Evolutionary conservation across 2,113 vertebrate species (phyloP), one percentile per base, ranked within the genome.

Genomic region (Emydocephalus ijimae): DNA sequence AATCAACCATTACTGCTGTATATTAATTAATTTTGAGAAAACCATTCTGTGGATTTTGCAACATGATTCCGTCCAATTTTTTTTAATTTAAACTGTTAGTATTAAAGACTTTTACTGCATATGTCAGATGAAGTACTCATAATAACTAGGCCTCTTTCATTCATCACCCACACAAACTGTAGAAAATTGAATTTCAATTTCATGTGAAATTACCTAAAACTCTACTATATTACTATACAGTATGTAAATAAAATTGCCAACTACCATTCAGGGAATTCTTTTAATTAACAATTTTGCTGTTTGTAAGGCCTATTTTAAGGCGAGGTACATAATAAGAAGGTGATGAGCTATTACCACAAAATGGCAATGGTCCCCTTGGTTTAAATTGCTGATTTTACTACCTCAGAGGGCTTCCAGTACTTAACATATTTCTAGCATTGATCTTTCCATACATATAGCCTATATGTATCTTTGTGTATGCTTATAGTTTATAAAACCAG

Each of bases 41-140:
- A 5, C 74, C 23, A 57, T 85, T 57, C 9, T 2, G 0, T 61
- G 57, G 48, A 0, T 0, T 89, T 81, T 0, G 0, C 34, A 0
- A 48, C 52, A n/a, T 61, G 24, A 61, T 56, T 56, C n/a, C 6
- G 90, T 92, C 59, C 50, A 45, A 26, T 56, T 18, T 92, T 90
- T 43, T 43, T 88, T 90, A 48, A 12, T 57, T 4, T 21, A 87
- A 43, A 14, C 61, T 15, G 15, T 56, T 43, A 26, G 34, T 34
- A 34, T 52, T 39, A 85, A 48, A 39, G 7, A 55, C 34, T n/a
- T 55, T 34, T 81, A 91, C 50, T n/a, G 9, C 26, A 34, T 24
- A 50, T 26, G 1, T 2, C 86, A 39, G 34, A 43, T 45, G 15
- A 34, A 88, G 18, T 54, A 45, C 39, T 85, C 64, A 39, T 10